Percentiles rank a stretch among this genome's conserved stretches.
Conservation (phyloP, 2,797 vertebrate genomes). For the Microchirus variegatus region DNA sequence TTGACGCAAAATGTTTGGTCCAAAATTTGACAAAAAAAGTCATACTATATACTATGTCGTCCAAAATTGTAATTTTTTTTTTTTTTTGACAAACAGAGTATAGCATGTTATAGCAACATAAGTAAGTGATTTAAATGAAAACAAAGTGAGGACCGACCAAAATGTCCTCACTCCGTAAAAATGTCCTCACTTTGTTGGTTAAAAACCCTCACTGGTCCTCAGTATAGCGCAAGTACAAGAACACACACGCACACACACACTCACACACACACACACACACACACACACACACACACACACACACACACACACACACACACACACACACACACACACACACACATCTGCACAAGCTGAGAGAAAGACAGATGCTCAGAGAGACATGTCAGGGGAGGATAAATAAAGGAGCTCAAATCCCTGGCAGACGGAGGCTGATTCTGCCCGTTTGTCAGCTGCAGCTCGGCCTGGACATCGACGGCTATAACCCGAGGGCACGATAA, state of each 20-base stretch:
- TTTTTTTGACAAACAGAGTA: too few relatives aligned
- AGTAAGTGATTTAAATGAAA: too few relatives aligned
- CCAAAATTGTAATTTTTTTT: too few relatives aligned
- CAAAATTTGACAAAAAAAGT: too few relatives aligned
- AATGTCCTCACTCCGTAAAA: too few relatives aligned
- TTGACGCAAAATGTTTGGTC: too few relatives aligned
- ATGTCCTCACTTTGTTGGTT: too few relatives aligned
- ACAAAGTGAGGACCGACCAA: too few relatives aligned
- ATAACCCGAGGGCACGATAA: slow-evolving; percentile 14
- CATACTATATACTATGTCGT: too few relatives aligned
- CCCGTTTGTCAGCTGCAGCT: slow-evolving; percentile 51
- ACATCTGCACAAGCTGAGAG: slow-evolving; percentile 24
- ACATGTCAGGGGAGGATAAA: slow-evolving; percentile 38
- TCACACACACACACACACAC: slow-evolving; percentile 20
- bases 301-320: slow-evolving; percentile 19
- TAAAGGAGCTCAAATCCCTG: slow-evolving; percentile 20
- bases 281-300: slow-evolving; percentile 18
- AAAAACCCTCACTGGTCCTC: too few relatives aligned
- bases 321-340: slow-evolving; percentile 20
- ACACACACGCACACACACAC: slow-evolving; percentile 19
- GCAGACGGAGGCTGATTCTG: slow-evolving; percentile 48
- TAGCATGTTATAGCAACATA: too few relatives aligned
- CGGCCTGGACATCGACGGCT: slow-evolving; percentile 12
- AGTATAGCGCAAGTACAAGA: too few relatives aligned
- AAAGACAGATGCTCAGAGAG: slow-evolving; percentile 35